Percentiles rank a stretch among this genome's conserved stretches.
Evolutionary conservation across 2,113 vertebrate species (phyloP).

Genomic region (Rhynchomys soricoides): DNA sequence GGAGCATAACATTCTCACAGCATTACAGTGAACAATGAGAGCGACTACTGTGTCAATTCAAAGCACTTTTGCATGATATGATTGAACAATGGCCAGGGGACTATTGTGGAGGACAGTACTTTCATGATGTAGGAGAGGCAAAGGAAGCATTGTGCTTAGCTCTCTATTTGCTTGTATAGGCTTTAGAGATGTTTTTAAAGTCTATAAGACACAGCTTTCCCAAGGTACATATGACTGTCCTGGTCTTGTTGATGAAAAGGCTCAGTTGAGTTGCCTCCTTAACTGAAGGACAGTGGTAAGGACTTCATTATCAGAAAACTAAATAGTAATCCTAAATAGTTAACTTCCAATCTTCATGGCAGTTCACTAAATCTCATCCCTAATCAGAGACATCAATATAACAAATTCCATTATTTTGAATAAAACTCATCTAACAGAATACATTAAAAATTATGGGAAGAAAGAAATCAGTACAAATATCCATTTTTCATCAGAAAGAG

Average conservation of each 20-base stretch:
- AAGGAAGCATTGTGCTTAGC: background rate
- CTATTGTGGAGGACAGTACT: background rate
- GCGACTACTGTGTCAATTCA: background rate
- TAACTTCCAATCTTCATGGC: background rate
- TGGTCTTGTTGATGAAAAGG: too few species aligned
- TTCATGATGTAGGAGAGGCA: too few species aligned
- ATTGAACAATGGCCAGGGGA: background rate
- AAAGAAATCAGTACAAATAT: background rate
- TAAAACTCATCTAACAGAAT: background rate
- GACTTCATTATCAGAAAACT: background rate
- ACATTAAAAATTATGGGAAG: background rate
- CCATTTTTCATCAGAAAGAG: background rate
- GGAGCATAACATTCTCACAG: background rate
- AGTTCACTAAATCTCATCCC: background rate
- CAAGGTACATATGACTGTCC: background rate
- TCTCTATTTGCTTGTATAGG: background rate
- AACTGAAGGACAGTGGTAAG: background rate
- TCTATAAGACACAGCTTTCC: background rate
- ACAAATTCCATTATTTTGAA: background rate
- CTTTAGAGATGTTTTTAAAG: background rate
- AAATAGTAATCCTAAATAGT: background rate
- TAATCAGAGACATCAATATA: background rate
- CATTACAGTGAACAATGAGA: background rate
- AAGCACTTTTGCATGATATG: background rate
- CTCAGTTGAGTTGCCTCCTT: background rate